Base-by-base conservation (phyloP, 2,797 vertebrate genomes). In the Amblyraja radiata region DNA sequence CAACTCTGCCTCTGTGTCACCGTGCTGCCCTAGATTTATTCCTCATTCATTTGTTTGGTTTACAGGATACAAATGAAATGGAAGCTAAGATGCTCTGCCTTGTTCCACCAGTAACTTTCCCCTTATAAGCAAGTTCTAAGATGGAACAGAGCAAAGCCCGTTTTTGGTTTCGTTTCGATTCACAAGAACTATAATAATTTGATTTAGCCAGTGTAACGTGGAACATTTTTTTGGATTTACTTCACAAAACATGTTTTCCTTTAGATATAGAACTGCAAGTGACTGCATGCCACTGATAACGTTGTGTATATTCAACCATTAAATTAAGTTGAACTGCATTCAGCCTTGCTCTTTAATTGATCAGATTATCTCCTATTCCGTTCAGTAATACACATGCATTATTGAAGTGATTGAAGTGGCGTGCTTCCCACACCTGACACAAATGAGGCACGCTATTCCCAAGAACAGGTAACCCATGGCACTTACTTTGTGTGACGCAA, bases 291-390 rank as follows among this genome's bases (percentile, higher is more conserved):
- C 90, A 74, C 68, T 39, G 46, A 92, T 54, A 74, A 74, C 28
- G 39, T 28, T 92, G 65, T 71, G 11, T 46, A 39, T 18, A 76
- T 76, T 92, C 39, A 54, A 92, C 90, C 46, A 16, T 92, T 39
- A 92, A 92, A 92, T 76, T 92, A 71, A 23, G 90, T 92, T 76
- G 58, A 23, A 76, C 18, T 54, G 71, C 39, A n/a, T 46, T 92
- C 16, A 4, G 39, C 8, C 6, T 21, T 71, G 36, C 46, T 73
- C 36, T 68, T 74, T 23, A 58, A 6, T 73, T 71, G 14, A 23
- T 74, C 71, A 92, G 71, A 6, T 92, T 92, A 74, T 74, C 71
- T 46, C 58, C 76, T 74, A 92, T 74, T 92, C 71, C 39, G 28
- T 76, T 76, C 23, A 54, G 71, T 58, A 54, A 9, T 92, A 58